These are phyloP conservation scores for Argynnis bischoffii DNA, from an alignment of 2,888 invertebrate species.

Conservation along the genomic window DNA sequence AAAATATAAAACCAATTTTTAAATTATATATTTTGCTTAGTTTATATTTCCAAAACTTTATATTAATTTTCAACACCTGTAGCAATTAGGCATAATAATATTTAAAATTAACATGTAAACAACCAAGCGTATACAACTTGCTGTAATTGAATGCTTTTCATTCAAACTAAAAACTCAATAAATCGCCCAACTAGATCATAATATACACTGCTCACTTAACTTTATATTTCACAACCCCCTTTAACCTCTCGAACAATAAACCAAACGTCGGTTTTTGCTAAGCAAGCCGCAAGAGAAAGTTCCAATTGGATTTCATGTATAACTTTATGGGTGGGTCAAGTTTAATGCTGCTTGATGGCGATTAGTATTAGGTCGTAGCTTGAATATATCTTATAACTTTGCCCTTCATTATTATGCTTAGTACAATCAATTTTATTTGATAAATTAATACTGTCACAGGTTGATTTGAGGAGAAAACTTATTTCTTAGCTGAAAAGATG, in stretches of 20 bases:
- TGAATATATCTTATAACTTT: neutral
- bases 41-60: too few relatives aligned
- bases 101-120: too few relatives aligned
- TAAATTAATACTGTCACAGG: too few relatives aligned
- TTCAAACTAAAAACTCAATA: neutral
- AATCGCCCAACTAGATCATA: neutral
- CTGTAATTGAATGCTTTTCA: neutral
- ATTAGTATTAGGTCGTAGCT: neutral
- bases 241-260: constrained; percentile 9
- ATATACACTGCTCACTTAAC: constrained; percentile 1
- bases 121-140: too few relatives aligned
- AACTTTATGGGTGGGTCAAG: neutral
- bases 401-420: neutral
- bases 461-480: too few relatives aligned
- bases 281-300: constrained; percentile 1
- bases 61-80: too few relatives aligned
- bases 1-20: too few relatives aligned
- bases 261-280: constrained; percentile 4
- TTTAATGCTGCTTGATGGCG: neutral
- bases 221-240: constrained; percentile 4
- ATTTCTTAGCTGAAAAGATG: too few relatives aligned
- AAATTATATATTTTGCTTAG: too few relatives aligned
- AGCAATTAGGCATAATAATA: too few relatives aligned
- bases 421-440: too few relatives aligned
- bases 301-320: constrained; percentile 7